phyloP scores from a whole-genome alignment of 2,888 invertebrate genomes.

The Lasioglossum morio region DNA sequence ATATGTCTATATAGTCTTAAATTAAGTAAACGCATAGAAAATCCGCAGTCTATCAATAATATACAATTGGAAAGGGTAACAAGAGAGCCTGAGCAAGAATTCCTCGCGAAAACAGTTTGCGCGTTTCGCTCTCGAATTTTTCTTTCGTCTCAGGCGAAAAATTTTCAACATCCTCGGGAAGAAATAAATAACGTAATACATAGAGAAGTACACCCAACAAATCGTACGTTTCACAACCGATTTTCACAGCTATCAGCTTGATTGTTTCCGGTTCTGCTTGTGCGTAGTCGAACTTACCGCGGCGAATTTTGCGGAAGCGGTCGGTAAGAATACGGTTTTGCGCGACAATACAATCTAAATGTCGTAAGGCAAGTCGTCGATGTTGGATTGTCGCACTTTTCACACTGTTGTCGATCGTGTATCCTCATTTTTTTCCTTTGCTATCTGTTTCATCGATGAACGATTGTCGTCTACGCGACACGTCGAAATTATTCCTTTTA shows the following conservation, averaged over 20 bases:
- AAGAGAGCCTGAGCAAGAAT: not conserved
- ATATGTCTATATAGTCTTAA: no score
- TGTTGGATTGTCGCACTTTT: conserved; percentile 49
- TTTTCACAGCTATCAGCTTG: not conserved
- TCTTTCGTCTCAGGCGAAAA: not conserved
- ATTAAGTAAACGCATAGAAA: not conserved
- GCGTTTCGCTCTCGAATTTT: not conserved
- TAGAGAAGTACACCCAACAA: not conserved
- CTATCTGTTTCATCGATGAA: not conserved
- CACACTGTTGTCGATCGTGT: not conserved
- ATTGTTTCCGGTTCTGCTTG: not conserved
- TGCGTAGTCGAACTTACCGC: not conserved
- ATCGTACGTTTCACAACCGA: not conserved
- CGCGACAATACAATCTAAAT: conserved; percentile 20
- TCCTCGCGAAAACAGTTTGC: not conserved
- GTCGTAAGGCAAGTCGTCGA: conserved; percentile 51
- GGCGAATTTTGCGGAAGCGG: not conserved
- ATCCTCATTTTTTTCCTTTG: not conserved
- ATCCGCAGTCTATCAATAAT: not conserved
- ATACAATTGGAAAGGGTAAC: no score
- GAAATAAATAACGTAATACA: conserved; percentile 28
- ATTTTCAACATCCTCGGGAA: not conserved
- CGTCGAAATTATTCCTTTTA: conserved; percentile 17
- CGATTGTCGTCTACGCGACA: conserved; percentile 14
- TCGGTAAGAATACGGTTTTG: conserved; percentile 16